Percentiles rank a stretch among this genome's conserved stretches.
Conservation (phyloP, 2,113 vertebrate species). For the Platycercus adscitus region DNA sequence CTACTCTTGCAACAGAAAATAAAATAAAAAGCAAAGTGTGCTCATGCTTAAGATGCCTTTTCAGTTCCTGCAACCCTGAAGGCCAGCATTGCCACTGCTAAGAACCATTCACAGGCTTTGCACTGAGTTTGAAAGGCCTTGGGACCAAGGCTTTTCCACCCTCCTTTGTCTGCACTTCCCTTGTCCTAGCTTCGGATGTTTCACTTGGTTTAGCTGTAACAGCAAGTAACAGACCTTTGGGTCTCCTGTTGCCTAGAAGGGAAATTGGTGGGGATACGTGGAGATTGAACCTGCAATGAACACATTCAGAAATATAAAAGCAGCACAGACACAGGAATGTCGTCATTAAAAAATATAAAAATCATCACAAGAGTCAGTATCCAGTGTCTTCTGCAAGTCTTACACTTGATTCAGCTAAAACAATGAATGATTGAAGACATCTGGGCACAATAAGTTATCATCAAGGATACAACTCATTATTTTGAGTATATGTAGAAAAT, state of each 20-base stretch:
- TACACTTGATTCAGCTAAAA: not conserved
- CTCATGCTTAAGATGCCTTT: not conserved
- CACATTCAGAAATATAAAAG: not conserved
- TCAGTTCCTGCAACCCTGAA: not conserved
- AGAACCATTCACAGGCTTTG: not conserved
- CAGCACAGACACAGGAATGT: not conserved
- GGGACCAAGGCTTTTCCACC: not conserved
- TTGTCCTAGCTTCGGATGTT: not conserved
- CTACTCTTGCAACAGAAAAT: not conserved
- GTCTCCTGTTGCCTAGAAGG: not conserved
- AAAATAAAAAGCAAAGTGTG: not conserved
- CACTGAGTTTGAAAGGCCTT: not conserved
- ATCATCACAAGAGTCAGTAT: not conserved
- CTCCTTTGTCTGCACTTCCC: not conserved
- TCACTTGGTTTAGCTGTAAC: not conserved
- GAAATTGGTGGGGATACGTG: rapidly evolving
- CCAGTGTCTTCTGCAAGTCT: not conserved
- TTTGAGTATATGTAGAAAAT: not conserved
- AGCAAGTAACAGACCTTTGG: not conserved
- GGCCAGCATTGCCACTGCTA: not conserved
- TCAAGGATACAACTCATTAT: not conserved
- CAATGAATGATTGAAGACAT: not conserved
- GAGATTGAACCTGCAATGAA: not conserved
- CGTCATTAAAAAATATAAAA: not conserved
- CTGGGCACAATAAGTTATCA: not conserved